Evolutionary conservation across 1,140 invertebrate species (phyloP).

Genomic region (Carcinoscorpius rotundicauda): DNA sequence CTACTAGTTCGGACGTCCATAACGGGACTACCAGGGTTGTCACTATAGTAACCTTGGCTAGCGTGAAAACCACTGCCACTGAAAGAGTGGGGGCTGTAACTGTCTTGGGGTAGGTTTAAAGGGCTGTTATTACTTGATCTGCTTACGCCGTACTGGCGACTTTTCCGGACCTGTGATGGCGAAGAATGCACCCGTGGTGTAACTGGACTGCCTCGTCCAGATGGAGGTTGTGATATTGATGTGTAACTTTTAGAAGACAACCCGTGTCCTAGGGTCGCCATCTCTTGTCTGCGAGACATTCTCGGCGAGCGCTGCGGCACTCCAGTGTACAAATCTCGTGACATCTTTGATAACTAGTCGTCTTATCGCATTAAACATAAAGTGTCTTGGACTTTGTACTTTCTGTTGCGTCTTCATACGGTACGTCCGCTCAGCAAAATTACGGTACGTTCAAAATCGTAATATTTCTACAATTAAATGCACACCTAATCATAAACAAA

Average conservation of each 20-base stretch:
- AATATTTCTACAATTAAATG: too few species aligned
- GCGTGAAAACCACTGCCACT: conserved; percentile 19
- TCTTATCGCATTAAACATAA: too few species aligned
- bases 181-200: conserved; percentile 4
- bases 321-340: too few species aligned
- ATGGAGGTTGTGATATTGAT: conserved; percentile 23
- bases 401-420: too few species aligned
- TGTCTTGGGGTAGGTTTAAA: conserved; percentile 20
- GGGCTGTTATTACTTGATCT: conserved; percentile 25
- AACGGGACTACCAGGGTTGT: conserved; percentile 54
- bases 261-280: too few species aligned
- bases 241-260: neutral
- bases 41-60: conserved; percentile 40
- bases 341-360: too few species aligned
- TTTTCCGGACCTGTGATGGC: conserved; percentile 4
- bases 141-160: conserved; percentile 16
- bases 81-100: conserved; percentile 17
- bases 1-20: conserved; percentile 41
- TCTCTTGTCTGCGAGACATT: too few species aligned
- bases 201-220: conserved; percentile 18
- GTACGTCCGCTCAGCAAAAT: too few species aligned
- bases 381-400: too few species aligned
- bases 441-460: too few species aligned
- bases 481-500: too few species aligned
- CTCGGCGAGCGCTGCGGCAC: too few species aligned